A percentile compares a stretch with the other conserved stretches of the same genome.
Evolutionary conservation across 2,888 invertebrate genomes (phyloP).

Genomic region (Lepidochitona cinerea): DNA sequence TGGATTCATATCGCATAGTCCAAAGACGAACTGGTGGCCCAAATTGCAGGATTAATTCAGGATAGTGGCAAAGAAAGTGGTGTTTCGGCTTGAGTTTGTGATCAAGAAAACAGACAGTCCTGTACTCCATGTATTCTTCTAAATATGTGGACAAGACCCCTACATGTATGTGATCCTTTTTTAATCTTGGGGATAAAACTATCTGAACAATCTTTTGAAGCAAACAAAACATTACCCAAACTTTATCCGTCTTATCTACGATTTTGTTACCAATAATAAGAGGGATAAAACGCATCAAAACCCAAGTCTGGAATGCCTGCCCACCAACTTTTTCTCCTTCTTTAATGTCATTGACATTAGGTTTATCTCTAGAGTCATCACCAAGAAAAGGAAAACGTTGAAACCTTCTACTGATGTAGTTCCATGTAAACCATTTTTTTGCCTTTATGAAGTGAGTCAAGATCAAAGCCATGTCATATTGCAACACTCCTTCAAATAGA

Average conservation of each 20-base stretch:
- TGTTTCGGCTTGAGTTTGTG: neutral
- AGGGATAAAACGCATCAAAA: neutral
- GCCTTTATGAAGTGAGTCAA: no score
- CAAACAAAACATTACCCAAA: neutral
- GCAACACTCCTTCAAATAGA: neutral
- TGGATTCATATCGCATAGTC: constrained; percentile 2
- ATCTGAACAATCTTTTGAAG: neutral
- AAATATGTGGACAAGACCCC: neutral
- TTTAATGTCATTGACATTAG: neutral
- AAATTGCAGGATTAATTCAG: neutral
- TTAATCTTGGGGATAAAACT: neutral
- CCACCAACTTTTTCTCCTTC: neutral
- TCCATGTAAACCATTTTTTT: neutral
- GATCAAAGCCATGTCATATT: neutral
- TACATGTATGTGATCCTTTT: neutral
- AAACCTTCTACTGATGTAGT: neutral
- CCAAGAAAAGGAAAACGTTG: neutral
- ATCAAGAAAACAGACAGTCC: neutral
- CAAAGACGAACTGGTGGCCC: neutral
- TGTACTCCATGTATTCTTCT: neutral
- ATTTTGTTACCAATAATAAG: neutral
- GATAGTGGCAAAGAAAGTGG: neutral
- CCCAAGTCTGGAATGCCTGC: neutral
- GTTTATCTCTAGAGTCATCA: neutral
- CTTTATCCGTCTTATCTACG: neutral